Evolutionary conservation across 2,888 invertebrate genomes (phyloP), one percentile per base, ranked within the genome.

Genomic region (Drosophila kambysellisi): DNA sequence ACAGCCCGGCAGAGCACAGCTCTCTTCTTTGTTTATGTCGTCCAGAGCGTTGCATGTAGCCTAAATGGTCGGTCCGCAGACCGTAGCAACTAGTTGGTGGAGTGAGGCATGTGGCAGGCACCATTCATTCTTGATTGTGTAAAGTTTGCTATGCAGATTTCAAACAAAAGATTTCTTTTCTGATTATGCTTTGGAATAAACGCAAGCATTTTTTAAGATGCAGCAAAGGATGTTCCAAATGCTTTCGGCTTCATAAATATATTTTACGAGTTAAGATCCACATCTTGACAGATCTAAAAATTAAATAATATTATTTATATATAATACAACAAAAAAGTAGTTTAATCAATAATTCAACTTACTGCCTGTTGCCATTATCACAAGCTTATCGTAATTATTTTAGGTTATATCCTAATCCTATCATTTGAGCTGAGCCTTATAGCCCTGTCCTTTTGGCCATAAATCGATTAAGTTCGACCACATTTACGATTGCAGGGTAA

Each of bases 21-120:
- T 67, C 75, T 74, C 48, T 46, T 46, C 83, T 74, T 87, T 89
- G 88, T 85, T 86, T 88, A 89, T 81, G 80, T 65, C 71, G 54
- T 59, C 65, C 74, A 51, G 15, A 69, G 50, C 58, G 43, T 71
- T 77, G 41, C 56, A 61, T 63, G 62, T 57, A 64, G 61, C 69
- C 79, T 50, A 59, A 76, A 79, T 59, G 70, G 32, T 51, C 52
- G 30, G 30, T 52, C 58, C 32, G 32, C 39, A 11, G 67, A 39
- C 37, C 30, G n/a, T 25, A 25, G 25, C 25, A 25, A 25, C 25
- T 25, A 25, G 25, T 25, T 25, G 25, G 2, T 25, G 25, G 25
- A 25, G 2, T 12, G 56, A 25, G 41, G 29, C 2, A 20, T 30
- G 32, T 41, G 57, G 17, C 35, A 25, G 35, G 50, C 66, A 1